A percentile compares a stretch with the other conserved stretches of the same genome.
Evolutionary conservation across 1,140 invertebrate genomes (phyloP).

Genomic region (Drosophila busckii): DNA sequence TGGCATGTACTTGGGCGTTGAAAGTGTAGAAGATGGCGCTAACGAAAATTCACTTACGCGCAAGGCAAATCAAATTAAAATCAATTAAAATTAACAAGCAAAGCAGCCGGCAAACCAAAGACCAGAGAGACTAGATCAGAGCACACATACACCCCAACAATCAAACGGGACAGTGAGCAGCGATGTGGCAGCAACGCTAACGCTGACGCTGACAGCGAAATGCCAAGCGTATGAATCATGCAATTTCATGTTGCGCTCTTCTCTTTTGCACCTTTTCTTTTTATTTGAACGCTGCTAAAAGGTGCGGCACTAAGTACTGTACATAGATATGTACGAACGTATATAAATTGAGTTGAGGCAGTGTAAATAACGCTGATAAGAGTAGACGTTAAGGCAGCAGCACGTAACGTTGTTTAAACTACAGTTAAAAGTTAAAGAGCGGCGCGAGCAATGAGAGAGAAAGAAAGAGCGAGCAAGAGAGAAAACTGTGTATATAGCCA

Average conservation of each 20-base stretch:
- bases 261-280: slow-evolving; percentile 21
- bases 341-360: slow-evolving; percentile 37
- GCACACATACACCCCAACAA: slow-evolving; percentile 16
- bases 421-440: slow-evolving; percentile 16
- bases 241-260: slow-evolving; percentile 29
- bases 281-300: slow-evolving; percentile 13
- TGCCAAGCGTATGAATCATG: slow-evolving; percentile 63
- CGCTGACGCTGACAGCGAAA: slow-evolving; percentile 30
- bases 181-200: slow-evolving; percentile 5
- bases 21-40: slow-evolving; percentile 17
- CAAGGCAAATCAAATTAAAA: slow-evolving; percentile 62
- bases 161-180: slow-evolving; percentile 6
- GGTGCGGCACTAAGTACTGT: slow-evolving; percentile 44
- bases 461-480: neutral
- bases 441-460: slow-evolving; percentile 4
- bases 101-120: slow-evolving; percentile 31
- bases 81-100: slow-evolving; percentile 74
- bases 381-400: slow-evolving; percentile 35
- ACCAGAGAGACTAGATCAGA: slow-evolving; percentile 4
- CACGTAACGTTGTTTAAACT: slow-evolving; percentile 7
- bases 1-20: neutral
- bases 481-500: slow-evolving; percentile 6
- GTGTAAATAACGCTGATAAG: slow-evolving; percentile 49
- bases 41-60: slow-evolving; percentile 51
- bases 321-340: neutral